Evolutionary conservation across 2,888 invertebrate species (phyloP), one percentile per base, ranked within the genome.

Genomic region (Lamproptera curius): DNA sequence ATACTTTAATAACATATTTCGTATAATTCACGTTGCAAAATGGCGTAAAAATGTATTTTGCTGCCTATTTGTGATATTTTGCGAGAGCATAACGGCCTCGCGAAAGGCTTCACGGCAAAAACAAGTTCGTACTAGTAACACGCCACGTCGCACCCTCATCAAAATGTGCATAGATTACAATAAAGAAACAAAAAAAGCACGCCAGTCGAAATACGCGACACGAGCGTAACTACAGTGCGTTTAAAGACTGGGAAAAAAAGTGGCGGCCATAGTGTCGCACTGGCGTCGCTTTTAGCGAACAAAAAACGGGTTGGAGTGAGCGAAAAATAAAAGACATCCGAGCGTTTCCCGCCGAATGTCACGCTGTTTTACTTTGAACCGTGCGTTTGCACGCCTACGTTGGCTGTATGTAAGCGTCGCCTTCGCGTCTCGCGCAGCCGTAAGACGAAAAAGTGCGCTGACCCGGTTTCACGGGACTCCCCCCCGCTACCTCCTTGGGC

Each of bases 371-470:
- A 39, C 42, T 48, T 48, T 39, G 6, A 48, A 48, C 34, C 38
- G 42, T 42, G 36, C 38, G 37, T 33, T 42, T 42, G 26, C 36
- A 20, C 47, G 20, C 26, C 33, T 48, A 33, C 43, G 39, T 40
- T 14, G 42, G 28, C 49, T 44, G 43, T 49, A 43, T 39, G 16
- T 8, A 20, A 16, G 26, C 37, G 72, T 50, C 75, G 78, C 71
- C 78, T 56, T 66, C 62, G 63, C 62, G 77, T 77, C 73, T 73
- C 64, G 65, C 54, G 53, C 54, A 59, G 37, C 41, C 42, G 48
- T 50, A 54, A 62, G 59, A 53, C 52, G 63, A 69, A 67, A 68
- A 69, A 77, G 6, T 78, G 69, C 72, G 76, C 73, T 60, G 76
- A 79, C 80, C 78, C 80, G 61, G 62, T 57, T 63, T 62, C 58